phyloP scores from a whole-genome alignment of 2,888 invertebrate genomes.

The Leucania comma region DNA sequence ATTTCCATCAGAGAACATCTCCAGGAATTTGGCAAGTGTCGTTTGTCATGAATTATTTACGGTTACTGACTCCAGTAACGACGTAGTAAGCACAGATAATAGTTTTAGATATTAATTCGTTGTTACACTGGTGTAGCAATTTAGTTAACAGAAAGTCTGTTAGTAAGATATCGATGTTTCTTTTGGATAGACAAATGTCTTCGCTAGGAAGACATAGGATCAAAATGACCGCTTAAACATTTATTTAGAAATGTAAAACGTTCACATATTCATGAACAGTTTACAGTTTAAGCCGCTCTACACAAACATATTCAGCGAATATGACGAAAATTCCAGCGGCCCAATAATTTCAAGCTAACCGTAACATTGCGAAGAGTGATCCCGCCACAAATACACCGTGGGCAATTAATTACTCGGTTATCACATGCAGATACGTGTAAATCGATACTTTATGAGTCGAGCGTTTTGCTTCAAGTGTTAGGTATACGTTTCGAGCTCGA shows the following conservation, averaged over 20 bases:
- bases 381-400: slow-evolving; percentile 63
- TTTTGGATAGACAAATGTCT: background rate
- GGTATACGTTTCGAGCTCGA: slow-evolving; percentile 79
- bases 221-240: background rate
- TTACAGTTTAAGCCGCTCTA: background rate
- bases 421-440: slow-evolving; percentile 71
- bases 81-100: slow-evolving; percentile 25
- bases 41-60: slow-evolving; percentile 61
- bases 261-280: background rate
- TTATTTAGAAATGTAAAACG: too few relatives aligned
- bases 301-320: background rate
- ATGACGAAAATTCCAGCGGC: slow-evolving; percentile 27
- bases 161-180: background rate
- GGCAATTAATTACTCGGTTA: slow-evolving; percentile 68
- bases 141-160: background rate
- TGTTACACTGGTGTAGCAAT: background rate
- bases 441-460: slow-evolving; percentile 73
- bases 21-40: slow-evolving; percentile 60
- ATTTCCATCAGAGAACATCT: slow-evolving; percentile 54
- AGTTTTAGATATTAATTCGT: slow-evolving; percentile 14
- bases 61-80: slow-evolving; percentile 39
- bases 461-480: slow-evolving; percentile 79
- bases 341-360: slow-evolving; percentile 46
- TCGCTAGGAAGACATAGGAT: background rate
- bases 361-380: slow-evolving; percentile 55